These are phyloP conservation scores for Ciconia stormi DNA, from an alignment of 2,113 vertebrate species.

Conservation along the genomic window DNA sequence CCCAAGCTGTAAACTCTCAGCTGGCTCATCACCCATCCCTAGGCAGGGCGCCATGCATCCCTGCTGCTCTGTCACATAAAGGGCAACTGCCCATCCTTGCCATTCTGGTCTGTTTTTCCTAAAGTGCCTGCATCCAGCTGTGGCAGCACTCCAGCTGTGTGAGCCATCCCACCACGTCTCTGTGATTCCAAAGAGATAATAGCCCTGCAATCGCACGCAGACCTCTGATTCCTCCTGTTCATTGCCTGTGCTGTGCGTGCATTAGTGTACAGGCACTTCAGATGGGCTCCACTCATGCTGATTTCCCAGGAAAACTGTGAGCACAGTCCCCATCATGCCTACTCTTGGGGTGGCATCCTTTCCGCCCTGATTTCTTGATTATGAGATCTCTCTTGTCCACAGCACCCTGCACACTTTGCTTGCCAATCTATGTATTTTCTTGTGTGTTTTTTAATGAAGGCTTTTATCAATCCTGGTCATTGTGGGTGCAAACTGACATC, in stretches of 20 bases:
- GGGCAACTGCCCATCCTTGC: background rate
- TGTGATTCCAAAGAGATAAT: background rate
- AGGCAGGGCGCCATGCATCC: rapidly evolving
- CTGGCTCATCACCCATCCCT: background rate
- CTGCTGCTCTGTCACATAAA: background rate
- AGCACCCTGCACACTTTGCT: background rate
- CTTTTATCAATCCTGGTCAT: background rate
- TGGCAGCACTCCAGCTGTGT: background rate
- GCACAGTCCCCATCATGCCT: background rate
- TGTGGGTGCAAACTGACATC: background rate
- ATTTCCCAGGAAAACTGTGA: background rate
- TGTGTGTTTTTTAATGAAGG: background rate
- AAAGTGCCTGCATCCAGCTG: background rate
- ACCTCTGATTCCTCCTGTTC: background rate
- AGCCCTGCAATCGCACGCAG: background rate
- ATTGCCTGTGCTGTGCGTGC: background rate
- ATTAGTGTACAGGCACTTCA: background rate
- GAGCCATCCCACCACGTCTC: background rate
- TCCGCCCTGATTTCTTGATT: background rate
- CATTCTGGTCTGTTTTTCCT: background rate
- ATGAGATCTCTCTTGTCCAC: background rate
- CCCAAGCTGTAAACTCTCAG: background rate
- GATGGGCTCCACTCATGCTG: background rate
- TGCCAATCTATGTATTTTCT: background rate
- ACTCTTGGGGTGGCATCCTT: background rate